phyloP scores from a whole-genome alignment of 2,888 invertebrate species.

The Hemicrepidius hirtus region DNA sequence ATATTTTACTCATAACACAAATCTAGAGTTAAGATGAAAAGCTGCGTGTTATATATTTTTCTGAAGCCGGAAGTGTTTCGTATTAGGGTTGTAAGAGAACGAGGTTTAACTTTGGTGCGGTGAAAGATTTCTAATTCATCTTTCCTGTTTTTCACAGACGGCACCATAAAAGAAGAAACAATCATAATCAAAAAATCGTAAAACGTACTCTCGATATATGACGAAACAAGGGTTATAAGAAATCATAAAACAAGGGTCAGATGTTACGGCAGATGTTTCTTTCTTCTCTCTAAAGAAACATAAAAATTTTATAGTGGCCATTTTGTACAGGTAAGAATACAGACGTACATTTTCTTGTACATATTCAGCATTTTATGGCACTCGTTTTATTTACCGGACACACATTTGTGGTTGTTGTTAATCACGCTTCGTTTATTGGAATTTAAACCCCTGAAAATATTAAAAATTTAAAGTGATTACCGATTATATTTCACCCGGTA shows the following conservation, averaged over 20 bases:
- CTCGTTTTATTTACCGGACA: constrained; percentile 26
- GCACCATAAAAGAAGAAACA: constrained; percentile 50
- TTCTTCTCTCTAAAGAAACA: constrained; percentile 48
- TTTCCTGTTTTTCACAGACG: constrained; percentile 42
- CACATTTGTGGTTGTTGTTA: not conserved
- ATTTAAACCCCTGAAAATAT: not conserved
- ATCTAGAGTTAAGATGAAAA: too few species aligned
- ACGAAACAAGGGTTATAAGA: constrained; percentile 54
- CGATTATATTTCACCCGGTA: not conserved
- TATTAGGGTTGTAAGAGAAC: constrained; percentile 3
- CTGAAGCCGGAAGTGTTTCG: too few species aligned
- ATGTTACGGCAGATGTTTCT: constrained; percentile 51
- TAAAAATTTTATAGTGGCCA: constrained; percentile 52
- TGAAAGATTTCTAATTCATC: constrained; percentile 49
- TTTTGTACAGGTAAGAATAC: constrained; percentile 52
- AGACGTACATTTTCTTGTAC: constrained; percentile 35
- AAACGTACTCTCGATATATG: constrained; percentile 53
- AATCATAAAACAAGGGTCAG: constrained; percentile 54
- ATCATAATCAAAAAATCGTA: constrained; percentile 55
- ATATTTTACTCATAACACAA: too few species aligned
- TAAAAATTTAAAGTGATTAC: not conserved
- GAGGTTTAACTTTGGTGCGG: constrained; percentile 28
- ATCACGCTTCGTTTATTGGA: not conserved
- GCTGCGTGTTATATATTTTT: too few species aligned
- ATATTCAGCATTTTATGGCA: constrained; percentile 38